Base-by-base conservation (phyloP, 2,113 vertebrate genomes). In the Nanorana parkeri region DNA sequence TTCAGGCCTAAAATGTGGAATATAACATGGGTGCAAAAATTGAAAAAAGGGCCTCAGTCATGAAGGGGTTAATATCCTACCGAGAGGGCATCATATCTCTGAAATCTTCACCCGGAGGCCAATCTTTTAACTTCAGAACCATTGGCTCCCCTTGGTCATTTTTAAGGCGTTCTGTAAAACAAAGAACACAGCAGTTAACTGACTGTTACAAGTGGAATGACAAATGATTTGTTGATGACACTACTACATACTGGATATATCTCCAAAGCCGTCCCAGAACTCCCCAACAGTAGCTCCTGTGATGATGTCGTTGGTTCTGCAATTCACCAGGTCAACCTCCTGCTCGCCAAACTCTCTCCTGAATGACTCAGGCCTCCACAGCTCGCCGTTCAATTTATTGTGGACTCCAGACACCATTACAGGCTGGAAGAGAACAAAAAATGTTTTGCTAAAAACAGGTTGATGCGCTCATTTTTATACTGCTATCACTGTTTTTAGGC, bases 191-290 rank as follows among this genome's bases (percentile, higher is more conserved):
- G 19, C 55, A 17, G 36, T 58, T 0, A 29, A 17, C 11, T 29
- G 21, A 26, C 17, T 66, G 64, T 66, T 26, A 11, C 24, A 29
- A 66, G 3, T 17, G 5, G 28, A 21, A 28, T 16, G 26, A 1
- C 63, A 47, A 47, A 13, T 10, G 2, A 47, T 47, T 47, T 47
- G 41, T 28, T 17, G 5, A 28, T 8, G 21, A 61, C 19, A 17
- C 13, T 19, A 2, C 16, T 75, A 86, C 92, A 55, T 90, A 95
- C 94, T 91, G 61, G 91, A 90, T 77, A 94, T 89, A 83, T 95
- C 92, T 90, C 94, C 94, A 89, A 95, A 95, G 84, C 94, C 94
- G 83, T 94, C 92, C 94, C 94, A 95, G 87, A 95, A 95, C 19
- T 95, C 94, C 6, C 93, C 93, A 2, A 95, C 93, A 54, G 93